These are phyloP conservation scores for Jordanella pulchra DNA, from an alignment of 2,797 vertebrate genomes.

Conservation along the genomic window DNA sequence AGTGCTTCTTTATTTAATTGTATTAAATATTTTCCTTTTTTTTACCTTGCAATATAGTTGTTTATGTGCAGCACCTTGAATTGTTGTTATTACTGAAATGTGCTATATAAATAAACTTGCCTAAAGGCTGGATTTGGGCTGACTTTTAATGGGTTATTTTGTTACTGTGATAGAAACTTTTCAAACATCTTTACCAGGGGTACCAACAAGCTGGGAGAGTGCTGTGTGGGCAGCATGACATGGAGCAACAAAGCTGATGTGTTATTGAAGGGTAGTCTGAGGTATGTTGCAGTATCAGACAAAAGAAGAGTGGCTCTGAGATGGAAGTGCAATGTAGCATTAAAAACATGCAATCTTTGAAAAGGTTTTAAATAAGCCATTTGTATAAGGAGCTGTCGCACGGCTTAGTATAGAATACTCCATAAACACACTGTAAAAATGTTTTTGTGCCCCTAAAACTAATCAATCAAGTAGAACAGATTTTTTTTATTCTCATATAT, in stretches of 20 bases:
- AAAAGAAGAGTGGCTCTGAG: constrained; percentile 51
- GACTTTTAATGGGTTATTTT: neutral
- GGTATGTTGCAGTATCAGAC: constrained; percentile 54
- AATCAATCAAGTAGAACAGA: neutral
- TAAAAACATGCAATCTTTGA: constrained; percentile 63
- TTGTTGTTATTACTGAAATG: too few species aligned
- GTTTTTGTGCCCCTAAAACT: constrained; percentile 17
- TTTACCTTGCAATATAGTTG: too few species aligned
- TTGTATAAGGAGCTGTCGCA: constrained; percentile 55
- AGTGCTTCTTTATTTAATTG: too few species aligned
- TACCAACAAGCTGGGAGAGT: constrained; percentile 1
- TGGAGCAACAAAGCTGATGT: constrained; percentile 58
- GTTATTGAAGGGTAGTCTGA: constrained; percentile 45
- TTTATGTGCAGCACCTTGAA: too few species aligned
- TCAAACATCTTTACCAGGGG: constrained; percentile 1
- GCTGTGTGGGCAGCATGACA: constrained; percentile 59
- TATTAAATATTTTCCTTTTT: too few species aligned
- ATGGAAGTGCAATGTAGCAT: constrained; percentile 62
- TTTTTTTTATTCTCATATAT: constrained; percentile 5
- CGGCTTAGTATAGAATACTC: constrained; percentile 27
- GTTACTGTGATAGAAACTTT: neutral
- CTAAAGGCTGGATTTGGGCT: neutral
- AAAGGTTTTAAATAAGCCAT: constrained; percentile 48
- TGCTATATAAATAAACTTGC: too few species aligned
- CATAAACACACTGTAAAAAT: constrained; percentile 54